Evolutionary conservation across 2,888 invertebrate species (phyloP).

Genomic region (Myathropa florea): DNA sequence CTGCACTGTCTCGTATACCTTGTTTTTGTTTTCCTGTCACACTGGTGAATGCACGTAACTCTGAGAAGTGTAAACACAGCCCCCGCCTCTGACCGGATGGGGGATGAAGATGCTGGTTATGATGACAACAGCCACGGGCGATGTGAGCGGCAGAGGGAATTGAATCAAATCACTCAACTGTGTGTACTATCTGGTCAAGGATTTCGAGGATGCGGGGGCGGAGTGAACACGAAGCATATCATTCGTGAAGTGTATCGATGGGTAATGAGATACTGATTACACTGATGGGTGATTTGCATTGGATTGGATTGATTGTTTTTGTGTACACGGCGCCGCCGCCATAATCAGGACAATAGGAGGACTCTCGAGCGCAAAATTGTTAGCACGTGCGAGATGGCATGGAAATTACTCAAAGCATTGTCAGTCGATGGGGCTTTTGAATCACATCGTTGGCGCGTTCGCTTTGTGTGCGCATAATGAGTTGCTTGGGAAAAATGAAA

Average conservation of each 20-base stretch:
- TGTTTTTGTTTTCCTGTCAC: neutral
- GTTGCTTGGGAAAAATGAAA: neutral
- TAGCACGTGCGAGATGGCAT: constrained; percentile 9
- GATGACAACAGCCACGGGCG: neutral
- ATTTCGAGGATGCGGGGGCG: neutral
- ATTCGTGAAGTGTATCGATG: neutral
- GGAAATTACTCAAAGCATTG: constrained; percentile 19
- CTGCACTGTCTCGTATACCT: neutral
- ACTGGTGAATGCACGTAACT: neutral
- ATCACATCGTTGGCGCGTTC: neutral
- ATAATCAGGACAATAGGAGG: constrained; percentile 2
- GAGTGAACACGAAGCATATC: too few species aligned
- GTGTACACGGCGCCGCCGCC: neutral
- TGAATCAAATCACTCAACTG: neutral
- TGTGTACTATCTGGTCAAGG: neutral
- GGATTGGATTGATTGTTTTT: neutral
- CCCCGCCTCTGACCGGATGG: neutral
- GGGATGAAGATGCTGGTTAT: too few species aligned
- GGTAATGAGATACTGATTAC: neutral
- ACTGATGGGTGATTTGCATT: neutral
- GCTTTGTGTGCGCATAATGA: neutral
- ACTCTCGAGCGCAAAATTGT: constrained; percentile 3
- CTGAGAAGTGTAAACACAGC: neutral
- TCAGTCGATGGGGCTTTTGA: neutral
- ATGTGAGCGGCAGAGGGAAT: neutral